Base-by-base conservation (phyloP, 2,888 invertebrate genomes). In the Platycheirus albimanus region DNA sequence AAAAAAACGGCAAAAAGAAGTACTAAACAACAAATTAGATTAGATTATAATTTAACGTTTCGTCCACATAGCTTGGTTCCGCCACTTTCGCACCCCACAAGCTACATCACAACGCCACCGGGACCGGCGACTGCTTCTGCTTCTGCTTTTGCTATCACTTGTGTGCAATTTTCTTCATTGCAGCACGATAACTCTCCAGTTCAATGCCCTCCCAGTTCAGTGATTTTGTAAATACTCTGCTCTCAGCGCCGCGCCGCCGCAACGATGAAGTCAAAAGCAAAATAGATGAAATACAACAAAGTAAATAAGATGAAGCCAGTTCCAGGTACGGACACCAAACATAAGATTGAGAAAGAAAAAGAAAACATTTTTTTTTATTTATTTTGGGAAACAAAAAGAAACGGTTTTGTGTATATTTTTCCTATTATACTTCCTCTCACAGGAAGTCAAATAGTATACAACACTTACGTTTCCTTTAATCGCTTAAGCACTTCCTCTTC, bases 201-300 rank as follows among this genome's bases (percentile, higher is more conserved):
- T 95, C 95, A 77, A 92, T 90, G 58, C 93, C 94, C 91, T 95
- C 95, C 95, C 95, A 95, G 86, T 90, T 86, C 33, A 87, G 84
- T 76, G 89, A 87, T 85, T 91, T 90, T 19, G 92, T 86, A 85
- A 92, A 91, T 64, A 90, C 87, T 33, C 93, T 91, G 86, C 89
- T 90, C 87, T 33, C 93, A 91, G 86, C 89, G 58, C 41, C 11
- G 33, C n/a, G 91, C 51, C 64, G n/a, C 51, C 63, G 74, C 76
- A 86, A 85, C 88, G 86, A 86, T 86, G 86, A 86, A 86, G 86
- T 86, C 86, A 86, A 86, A 85, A 36, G 56, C 36, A 51, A 45
- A 38, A 69, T 49, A 84, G 72, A 24, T 67, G 17, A 54, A 13
- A 43, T 36, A 8, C 19, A 47, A 47, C 36, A 33, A 36, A 49